Evolutionary conservation across 2,888 invertebrate genomes (phyloP).

Genomic region (Chironomus riparius): DNA sequence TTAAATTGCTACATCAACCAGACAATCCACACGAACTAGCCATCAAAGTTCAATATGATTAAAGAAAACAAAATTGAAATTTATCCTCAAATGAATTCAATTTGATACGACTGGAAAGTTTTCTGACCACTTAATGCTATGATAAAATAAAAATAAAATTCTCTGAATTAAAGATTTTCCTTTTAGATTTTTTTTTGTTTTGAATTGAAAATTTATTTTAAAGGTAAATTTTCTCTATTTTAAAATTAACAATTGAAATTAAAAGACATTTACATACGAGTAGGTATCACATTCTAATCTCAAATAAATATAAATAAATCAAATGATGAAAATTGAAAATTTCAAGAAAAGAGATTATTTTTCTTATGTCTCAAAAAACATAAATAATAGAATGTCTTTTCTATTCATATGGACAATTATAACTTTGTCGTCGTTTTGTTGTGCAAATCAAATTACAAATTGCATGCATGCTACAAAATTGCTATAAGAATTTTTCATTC

Average conservation of each 20-base stretch:
- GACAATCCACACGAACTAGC: background rate
- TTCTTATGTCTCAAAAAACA: background rate
- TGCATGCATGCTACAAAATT: background rate
- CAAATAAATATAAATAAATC: too few relatives aligned
- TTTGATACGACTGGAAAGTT: background rate
- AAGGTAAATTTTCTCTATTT: background rate
- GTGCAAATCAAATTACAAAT: conserved; percentile 17
- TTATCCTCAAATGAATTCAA: background rate
- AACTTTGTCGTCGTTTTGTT: background rate
- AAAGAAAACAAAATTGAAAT: background rate
- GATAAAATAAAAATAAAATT: background rate
- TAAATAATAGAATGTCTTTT: background rate
- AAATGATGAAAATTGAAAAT: too few relatives aligned
- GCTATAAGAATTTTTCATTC: background rate
- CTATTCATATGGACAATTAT: conserved; percentile 15
- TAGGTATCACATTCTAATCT: too few relatives aligned
- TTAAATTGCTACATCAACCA: too few relatives aligned
- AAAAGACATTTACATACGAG: too few relatives aligned
- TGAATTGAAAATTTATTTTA: background rate
- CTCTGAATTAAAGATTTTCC: background rate
- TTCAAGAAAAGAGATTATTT: background rate
- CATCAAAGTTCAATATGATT: too few relatives aligned
- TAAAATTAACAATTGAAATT: background rate
- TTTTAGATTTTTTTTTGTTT: background rate
- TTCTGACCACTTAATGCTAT: background rate